Base-by-base conservation (phyloP, 2,113 vertebrate genomes). In the Xenopus laevis region DNA sequence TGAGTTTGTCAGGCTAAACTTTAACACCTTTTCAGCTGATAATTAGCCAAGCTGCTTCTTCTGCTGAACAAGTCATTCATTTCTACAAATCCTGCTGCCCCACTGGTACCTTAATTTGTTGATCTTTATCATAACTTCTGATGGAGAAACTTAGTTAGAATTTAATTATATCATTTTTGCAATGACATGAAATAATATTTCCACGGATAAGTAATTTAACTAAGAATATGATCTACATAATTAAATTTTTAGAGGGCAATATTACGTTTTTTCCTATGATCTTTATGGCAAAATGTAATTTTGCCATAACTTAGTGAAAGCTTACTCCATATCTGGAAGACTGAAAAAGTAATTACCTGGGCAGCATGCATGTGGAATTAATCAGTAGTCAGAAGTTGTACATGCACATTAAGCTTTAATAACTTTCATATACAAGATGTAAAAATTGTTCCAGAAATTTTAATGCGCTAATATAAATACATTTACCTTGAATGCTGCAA, bases 11-110 rank as follows among this genome's bases (percentile, higher is more conserved):
- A 72, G 71, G 55, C 77, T 88, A 84, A 89, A 88, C 85, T 88
- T 86, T 86, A 87, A 89, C 84, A 89, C 60, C 68, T 65, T 15
- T 87, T 90, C 84, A 87, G 84, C 83, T 87, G 83, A 78, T 87
- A 87, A 91, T 92, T 89, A 87, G 83, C 83, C 86, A 84, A 87
- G 89, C 87, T 89, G 85, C 74, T 84, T 60, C 46, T 81, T 86
- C 78, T 84, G 86, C 85, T 72, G 81, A 83, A 60, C 81, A 79
- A 88, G 82, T 89, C 84, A 88, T 82, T 89, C 87, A 87, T 84
- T 90, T 87, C 80, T 84, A 27, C 23, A 27, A 4, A 27, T 27
- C 23, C 23, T 27, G 79, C 81, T 85, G 81, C 83, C 82, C 84
- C 83, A 82, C 23, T 76, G 79, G 82, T 84, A 86, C 78, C 81